Percentiles rank a stretch among this genome's conserved stretches.
Conservation (phyloP, 2,888 invertebrate genomes). For the Agrochola circellaris region DNA sequence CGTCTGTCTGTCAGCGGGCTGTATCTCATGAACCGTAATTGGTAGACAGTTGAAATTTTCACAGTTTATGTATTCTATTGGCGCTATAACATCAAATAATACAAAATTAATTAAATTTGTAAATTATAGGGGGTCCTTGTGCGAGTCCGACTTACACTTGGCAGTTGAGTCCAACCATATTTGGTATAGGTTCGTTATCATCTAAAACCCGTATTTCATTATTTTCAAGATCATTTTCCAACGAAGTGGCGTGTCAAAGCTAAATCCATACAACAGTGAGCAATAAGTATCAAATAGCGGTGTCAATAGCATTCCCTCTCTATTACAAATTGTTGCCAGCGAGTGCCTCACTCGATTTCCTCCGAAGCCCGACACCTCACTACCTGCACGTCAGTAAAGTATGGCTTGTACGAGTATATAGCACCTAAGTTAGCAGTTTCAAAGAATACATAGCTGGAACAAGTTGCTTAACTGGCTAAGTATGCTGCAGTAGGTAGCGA, state of each 20-base stretch:
- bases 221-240: constrained; percentile 2
- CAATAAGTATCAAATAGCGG: constrained; percentile 28
- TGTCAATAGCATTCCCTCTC: constrained; percentile 28
- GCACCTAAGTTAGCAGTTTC: neutral
- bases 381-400: constrained; percentile 23
- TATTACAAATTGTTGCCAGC: constrained; percentile 29
- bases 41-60: too few species aligned
- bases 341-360: constrained; percentile 25
- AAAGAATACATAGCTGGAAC: constrained; percentile 7
- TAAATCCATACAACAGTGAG: neutral
- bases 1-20: too few species aligned
- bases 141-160: too few species aligned
- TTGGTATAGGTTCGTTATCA: too few species aligned
- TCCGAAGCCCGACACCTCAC: constrained; percentile 35
- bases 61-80: too few species aligned
- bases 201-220: neutral
- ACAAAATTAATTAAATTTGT: too few species aligned
- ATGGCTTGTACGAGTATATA: constrained; percentile 5
- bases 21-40: too few species aligned
- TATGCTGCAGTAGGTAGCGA: neutral
- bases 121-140: too few species aligned
- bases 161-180: too few species aligned
- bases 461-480: neutral
- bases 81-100: too few species aligned
- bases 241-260: neutral